Conservation (phyloP, 2,113 vertebrate species). For the Coreoperca whiteheadi region DNA sequence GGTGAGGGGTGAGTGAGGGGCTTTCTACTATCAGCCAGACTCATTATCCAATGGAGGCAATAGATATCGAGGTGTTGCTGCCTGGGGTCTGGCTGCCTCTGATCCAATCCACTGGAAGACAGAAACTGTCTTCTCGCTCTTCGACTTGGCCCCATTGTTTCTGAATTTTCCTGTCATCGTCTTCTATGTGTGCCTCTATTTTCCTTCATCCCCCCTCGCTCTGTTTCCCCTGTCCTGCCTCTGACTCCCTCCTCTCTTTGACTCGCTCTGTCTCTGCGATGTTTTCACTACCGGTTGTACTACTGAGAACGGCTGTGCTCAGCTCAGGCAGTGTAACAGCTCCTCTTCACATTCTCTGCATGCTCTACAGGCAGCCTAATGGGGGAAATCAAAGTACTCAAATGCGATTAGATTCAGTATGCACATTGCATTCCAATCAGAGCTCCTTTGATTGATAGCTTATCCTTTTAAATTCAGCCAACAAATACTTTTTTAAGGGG, state of each 20-base stretch:
- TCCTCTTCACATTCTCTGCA: slow-evolving; percentile 72
- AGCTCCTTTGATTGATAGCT: slow-evolving; percentile 50
- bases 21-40: slow-evolving; percentile 57
- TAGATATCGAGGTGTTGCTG: slow-evolving; percentile 60
- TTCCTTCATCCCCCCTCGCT: not conserved
- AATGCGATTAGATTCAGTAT: slow-evolving; percentile 74
- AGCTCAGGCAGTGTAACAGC: slow-evolving; percentile 59
- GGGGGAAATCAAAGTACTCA: slow-evolving; percentile 81
- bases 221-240: slow-evolving; percentile 14
- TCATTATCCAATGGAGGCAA: slow-evolving; percentile 69
- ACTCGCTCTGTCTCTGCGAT: slow-evolving; percentile 17
- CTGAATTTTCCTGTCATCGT: slow-evolving; percentile 50
- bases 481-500: slow-evolving; percentile 3
- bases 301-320: slow-evolving; percentile 38
- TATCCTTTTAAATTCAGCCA: slow-evolving; percentile 52
- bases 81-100: slow-evolving; percentile 46
- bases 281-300: slow-evolving; percentile 45
- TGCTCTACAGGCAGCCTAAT: slow-evolving; percentile 79
- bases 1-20: not conserved
- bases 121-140: slow-evolving; percentile 46
- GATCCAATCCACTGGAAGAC: slow-evolving; percentile 32
- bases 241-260: slow-evolving; percentile 30
- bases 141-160: slow-evolving; percentile 42
- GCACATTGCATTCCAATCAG: slow-evolving; percentile 70
- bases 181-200: not conserved